These are phyloP conservation scores for Hipposideros armiger DNA, from an alignment of 2,113 vertebrate species.

Conservation along the genomic window DNA sequence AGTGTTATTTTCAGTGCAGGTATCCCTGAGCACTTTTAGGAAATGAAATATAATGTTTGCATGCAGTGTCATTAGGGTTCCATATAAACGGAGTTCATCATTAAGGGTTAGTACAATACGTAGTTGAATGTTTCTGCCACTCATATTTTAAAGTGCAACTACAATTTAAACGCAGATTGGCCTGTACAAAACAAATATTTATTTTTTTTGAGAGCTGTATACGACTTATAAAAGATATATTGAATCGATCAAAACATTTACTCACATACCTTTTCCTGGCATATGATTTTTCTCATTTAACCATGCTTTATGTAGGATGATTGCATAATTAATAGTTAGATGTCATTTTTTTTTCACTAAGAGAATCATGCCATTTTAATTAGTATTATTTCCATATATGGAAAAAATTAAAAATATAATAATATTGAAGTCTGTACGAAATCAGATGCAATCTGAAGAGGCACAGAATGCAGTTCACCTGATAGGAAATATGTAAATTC, in stretches of 20 bases:
- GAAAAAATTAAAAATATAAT: slow-evolving; percentile 13
- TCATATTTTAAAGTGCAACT: neutral
- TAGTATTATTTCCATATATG: neutral
- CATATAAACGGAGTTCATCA: slow-evolving; percentile 1
- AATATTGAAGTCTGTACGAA: neutral
- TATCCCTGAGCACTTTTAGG: slow-evolving; percentile 38
- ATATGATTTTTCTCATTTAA: neutral
- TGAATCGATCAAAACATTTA: neutral
- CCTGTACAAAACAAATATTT: neutral
- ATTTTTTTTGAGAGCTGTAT: neutral
- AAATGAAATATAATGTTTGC: slow-evolving; percentile 30
- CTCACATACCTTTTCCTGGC: neutral
- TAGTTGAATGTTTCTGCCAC: rapidly evolving
- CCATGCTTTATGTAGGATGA: neutral
- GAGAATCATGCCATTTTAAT: neutral
- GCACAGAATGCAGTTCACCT: neutral
- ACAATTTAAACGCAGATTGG: neutral
- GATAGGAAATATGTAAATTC: neutral
- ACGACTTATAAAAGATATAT: neutral
- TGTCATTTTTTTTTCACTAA: neutral
- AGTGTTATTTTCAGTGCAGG: slow-evolving; percentile 10
- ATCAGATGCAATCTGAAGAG: neutral
- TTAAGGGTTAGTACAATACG: neutral
- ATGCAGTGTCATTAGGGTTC: neutral
- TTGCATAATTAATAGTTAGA: neutral